Conservation (phyloP, 2,797 vertebrate species). For the Vireo griseus region DNA sequence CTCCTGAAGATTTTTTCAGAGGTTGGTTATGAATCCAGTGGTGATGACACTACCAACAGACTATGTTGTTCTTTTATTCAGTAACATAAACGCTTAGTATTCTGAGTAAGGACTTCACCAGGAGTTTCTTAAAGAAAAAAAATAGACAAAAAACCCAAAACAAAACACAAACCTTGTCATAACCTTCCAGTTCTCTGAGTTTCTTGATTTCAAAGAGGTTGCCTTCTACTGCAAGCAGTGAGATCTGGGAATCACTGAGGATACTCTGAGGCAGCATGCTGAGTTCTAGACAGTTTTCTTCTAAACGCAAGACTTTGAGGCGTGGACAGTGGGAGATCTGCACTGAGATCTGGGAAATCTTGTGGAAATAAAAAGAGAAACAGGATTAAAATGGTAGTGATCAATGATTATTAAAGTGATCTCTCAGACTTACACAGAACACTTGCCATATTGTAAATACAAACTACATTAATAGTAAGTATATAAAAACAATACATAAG, state of each 20-base stretch:
- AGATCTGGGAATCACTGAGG: slow-evolving; percentile 88
- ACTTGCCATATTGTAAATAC: not conserved
- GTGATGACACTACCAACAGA: not conserved
- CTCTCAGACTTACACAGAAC: not conserved
- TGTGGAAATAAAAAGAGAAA: not conserved
- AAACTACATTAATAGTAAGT: not conserved
- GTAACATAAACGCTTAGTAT: not conserved
- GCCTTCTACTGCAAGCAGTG: slow-evolving; percentile 91
- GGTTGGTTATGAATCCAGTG: not conserved
- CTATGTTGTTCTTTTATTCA: not conserved
- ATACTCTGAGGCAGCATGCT: slow-evolving; percentile 87
- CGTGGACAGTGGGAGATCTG: slow-evolving; percentile 88
- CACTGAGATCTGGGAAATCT: slow-evolving; percentile 86
- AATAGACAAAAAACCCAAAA: not conserved
- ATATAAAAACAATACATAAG: not conserved
- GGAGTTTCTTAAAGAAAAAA: not conserved
- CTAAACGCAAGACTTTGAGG: slow-evolving; percentile 94
- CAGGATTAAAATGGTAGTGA: not conserved
- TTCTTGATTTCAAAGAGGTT: slow-evolving; percentile 96
- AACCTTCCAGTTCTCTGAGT: slow-evolving; percentile 89
- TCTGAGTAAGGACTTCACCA: not conserved
- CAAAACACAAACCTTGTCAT: slow-evolving; percentile 84
- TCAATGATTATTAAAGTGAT: not conserved
- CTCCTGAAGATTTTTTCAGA: not conserved
- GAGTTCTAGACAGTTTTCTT: slow-evolving; percentile 96